A percentile compares a stretch with the other conserved stretches of the same genome.
Evolutionary conservation across 92 coral and sea anemone genomes (phyloP).

Genomic region (Plumapathes pennacea): DNA sequence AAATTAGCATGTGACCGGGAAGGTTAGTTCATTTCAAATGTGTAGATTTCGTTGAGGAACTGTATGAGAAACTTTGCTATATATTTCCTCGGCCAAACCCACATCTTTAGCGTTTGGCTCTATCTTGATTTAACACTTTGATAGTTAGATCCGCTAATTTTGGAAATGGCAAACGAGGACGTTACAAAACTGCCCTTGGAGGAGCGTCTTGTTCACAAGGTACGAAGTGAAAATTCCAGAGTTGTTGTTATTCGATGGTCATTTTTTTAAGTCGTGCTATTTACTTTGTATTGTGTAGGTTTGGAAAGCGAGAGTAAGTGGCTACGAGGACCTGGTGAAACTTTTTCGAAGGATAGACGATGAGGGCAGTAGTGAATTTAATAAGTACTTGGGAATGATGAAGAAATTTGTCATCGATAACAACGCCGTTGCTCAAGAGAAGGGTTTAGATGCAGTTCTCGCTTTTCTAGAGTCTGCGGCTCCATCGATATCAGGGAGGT

Average conservation of each 20-base stretch:
- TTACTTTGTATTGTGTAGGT: slow-evolving; percentile 57
- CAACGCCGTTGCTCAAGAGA: slow-evolving; percentile 97
- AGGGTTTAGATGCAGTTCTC: slow-evolving; percentile 88
- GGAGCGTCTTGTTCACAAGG: slow-evolving; percentile 90
- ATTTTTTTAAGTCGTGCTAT: background rate
- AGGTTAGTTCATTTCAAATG: slow-evolving; percentile 83
- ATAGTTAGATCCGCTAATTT: background rate
- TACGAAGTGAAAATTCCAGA: slow-evolving; percentile 14
- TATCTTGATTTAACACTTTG: background rate
- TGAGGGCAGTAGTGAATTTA: slow-evolving; percentile 82
- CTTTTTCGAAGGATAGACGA: slow-evolving; percentile 67
- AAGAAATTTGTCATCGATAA: slow-evolving; percentile 96
- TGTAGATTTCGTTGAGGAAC: slow-evolving; percentile 1
- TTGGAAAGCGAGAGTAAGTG: slow-evolving; percentile 98
- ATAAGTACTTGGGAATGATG: slow-evolving; percentile 79
- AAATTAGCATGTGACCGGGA: slow-evolving; percentile 61
- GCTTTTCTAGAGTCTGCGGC: slow-evolving; percentile 91
- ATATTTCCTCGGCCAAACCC: background rate
- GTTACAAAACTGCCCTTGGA: slow-evolving; percentile 83
- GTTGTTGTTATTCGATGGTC: background rate
- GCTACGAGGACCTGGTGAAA: slow-evolving; percentile 86
- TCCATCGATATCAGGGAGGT: slow-evolving; percentile 95
- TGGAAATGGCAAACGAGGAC: slow-evolving; percentile 72
- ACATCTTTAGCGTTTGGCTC: too few species aligned
- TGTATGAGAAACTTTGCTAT: slow-evolving; percentile 21